Evolutionary conservation across 2,113 vertebrate species (phyloP).

Genomic region (Carlito syrichta): DNA sequence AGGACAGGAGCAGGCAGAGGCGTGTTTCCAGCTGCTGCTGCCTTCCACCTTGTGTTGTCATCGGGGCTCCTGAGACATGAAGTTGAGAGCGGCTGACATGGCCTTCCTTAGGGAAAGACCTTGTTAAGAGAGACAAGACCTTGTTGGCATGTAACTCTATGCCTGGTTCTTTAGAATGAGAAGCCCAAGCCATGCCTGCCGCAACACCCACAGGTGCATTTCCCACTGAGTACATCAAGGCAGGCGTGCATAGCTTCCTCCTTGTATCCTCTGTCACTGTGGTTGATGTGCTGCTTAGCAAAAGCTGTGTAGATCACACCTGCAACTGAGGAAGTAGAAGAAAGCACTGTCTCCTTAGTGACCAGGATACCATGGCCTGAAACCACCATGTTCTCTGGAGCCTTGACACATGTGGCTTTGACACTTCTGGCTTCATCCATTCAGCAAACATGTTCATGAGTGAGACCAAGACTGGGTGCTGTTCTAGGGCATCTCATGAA

Average conservation of each 20-base stretch:
- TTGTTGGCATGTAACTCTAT: not conserved
- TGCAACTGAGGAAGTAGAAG: not conserved
- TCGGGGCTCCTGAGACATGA: not conserved
- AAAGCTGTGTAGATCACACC: not conserved
- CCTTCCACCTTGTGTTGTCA: not conserved
- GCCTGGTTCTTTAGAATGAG: not conserved
- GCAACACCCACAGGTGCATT: too few species aligned
- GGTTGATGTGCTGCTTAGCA: not conserved
- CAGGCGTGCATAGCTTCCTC: not conserved
- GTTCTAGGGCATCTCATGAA: not conserved
- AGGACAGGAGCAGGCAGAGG: not conserved
- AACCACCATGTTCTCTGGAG: not conserved
- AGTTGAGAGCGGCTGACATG: not conserved
- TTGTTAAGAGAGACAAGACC: not conserved
- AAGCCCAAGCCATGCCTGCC: not conserved
- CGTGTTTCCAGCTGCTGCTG: not conserved
- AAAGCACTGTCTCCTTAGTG: not conserved
- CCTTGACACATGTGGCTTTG: not conserved
- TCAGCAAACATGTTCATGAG: not conserved
- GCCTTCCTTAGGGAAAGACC: not conserved
- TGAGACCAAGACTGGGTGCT: not conserved
- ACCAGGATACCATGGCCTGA: not conserved
- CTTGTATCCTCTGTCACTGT: not conserved
- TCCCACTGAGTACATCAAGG: not conserved
- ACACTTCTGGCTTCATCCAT: not conserved